Evolutionary conservation across 2,113 vertebrate genomes (phyloP).

Genomic region (Alethe diademata): DNA sequence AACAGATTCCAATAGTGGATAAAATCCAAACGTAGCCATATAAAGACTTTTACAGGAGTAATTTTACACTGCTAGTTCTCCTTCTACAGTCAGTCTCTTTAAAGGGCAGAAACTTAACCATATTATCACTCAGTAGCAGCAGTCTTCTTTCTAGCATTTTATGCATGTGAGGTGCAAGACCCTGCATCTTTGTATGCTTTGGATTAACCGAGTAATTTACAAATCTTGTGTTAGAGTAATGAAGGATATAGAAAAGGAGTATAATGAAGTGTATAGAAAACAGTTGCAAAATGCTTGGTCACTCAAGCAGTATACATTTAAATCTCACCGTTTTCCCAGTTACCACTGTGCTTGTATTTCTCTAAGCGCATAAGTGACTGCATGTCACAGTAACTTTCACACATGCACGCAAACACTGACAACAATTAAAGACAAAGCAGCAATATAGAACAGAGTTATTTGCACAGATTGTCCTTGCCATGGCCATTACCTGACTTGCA

Average conservation of each 20-base stretch:
- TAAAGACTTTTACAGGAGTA: neutral
- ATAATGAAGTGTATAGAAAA: neutral
- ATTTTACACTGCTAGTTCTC: neutral
- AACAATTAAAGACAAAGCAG: neutral
- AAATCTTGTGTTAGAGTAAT: neutral
- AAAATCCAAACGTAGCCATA: neutral
- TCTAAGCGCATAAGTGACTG: neutral
- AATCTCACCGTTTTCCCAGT: neutral
- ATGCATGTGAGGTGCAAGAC: neutral
- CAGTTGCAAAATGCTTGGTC: neutral
- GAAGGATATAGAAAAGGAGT: neutral
- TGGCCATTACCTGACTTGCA: neutral
- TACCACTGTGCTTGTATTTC: neutral
- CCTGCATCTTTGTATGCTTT: neutral
- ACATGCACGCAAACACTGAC: rapidly evolving
- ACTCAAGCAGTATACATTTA: neutral
- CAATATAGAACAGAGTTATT: neutral
- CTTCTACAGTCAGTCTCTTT: neutral
- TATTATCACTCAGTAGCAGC: neutral
- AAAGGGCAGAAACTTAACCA: neutral
- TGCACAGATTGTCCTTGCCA: neutral
- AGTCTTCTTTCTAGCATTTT: neutral
- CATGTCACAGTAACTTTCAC: neutral
- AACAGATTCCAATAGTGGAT: neutral
- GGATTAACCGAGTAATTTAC: neutral